Base-by-base conservation (phyloP, 2,888 invertebrate genomes). In the Nymphalis urticae region DNA sequence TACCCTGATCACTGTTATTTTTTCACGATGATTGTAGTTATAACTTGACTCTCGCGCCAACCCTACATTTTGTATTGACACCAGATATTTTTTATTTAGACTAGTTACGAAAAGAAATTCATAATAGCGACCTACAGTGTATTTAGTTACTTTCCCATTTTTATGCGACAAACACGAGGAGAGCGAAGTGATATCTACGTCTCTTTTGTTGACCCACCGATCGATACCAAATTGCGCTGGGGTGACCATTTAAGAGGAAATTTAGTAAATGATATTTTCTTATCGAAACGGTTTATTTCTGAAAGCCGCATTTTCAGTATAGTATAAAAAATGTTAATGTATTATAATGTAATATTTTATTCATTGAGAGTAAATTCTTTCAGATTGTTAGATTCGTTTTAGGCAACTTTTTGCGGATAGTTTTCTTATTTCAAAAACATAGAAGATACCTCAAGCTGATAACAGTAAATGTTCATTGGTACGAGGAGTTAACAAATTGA, bases 161-260 rank as follows among this genome's bases (percentile, higher is more conserved):
- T 87, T 85, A 89, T 91, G 91, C 92, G 90, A 85, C 90, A 90
- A 87, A 86, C 78, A 64, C 62, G 88, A 91, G 79, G 75, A 78
- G 86, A 75, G 75, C 73, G 76, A 83, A 80, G 72, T 75, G 84
- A 92, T 88, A 80, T 80, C 73, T 76, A 72, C 73, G 78, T 88
- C 89, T 79, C 85, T 82, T 79, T 89, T 84, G 80, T 84, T 82
- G 82, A 76, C 73, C 62, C 78, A 77, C 77, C 83, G 87, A 92
- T 92, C 92, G 91, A 92, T 92, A 91, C 77, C 68, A 61, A 73
- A 76, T 78, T 79, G 75, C 76, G 79, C 73, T 85, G 78, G 90
- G 90, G 90, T 90, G 88, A 83, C 89, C 84, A 88, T 77, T 75
- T 63, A 50, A 56, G 19, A 65, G 71, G 42, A 58, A 58, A 72